phyloP scores from a whole-genome alignment of 1,140 invertebrate species.

The Sarcophaga bullata region DNA sequence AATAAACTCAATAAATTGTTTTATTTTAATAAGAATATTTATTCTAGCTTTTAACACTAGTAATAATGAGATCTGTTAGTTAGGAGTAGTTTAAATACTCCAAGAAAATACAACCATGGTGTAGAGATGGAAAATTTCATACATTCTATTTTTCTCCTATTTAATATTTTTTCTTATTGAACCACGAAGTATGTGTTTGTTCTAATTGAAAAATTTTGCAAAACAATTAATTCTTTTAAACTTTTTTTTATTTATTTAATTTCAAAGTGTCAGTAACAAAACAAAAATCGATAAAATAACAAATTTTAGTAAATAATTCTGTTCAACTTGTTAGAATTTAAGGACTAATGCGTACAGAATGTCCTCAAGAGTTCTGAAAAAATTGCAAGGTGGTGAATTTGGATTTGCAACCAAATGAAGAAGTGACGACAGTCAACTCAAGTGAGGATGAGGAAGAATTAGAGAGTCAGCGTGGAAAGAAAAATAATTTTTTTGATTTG shows the following conservation, averaged over 20 bases:
- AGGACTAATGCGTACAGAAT: conserved; percentile 57
- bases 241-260: not conserved
- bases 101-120: not conserved
- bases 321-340: not conserved
- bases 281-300: not conserved
- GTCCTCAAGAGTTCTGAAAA: conserved; percentile 73
- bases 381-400: conserved; percentile 70
- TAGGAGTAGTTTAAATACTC: too few relatives aligned
- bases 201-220: not conserved
- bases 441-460: conserved; percentile 65
- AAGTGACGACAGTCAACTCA: conserved; percentile 46
- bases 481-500: conserved; percentile 74
- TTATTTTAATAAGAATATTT: too few relatives aligned
- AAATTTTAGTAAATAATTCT: not conserved
- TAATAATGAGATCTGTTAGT: too few relatives aligned
- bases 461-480: conserved; percentile 66
- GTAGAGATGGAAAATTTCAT: not conserved
- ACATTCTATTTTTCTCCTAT: not conserved
- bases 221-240: not conserved
- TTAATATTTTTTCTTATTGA: not conserved
- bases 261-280: not conserved
- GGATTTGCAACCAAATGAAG: conserved; percentile 53
- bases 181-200: conserved; percentile 7
- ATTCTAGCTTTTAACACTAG: too few relatives aligned
- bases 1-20: too few relatives aligned